phyloP scores from a whole-genome alignment of 2,113 vertebrate species.

The Heteronetta atricapilla region DNA sequence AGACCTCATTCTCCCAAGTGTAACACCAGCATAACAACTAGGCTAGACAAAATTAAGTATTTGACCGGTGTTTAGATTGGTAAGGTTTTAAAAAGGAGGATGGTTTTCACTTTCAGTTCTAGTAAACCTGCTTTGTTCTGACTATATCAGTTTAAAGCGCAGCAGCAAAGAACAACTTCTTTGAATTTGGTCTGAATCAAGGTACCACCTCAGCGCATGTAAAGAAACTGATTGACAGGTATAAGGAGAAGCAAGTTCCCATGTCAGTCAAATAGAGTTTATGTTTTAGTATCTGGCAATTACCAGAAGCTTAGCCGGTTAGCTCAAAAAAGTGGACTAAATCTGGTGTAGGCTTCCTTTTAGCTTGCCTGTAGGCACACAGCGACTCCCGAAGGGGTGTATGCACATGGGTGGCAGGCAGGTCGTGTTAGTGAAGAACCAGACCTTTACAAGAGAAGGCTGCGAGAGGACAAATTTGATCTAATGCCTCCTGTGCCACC shows the following conservation, averaged over 20 bases:
- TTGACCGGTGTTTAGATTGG: background rate
- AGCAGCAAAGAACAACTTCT: background rate
- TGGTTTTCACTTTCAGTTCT: slow-evolving; percentile 1
- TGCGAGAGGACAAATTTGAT: background rate
- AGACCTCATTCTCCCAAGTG: background rate
- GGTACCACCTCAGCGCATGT: background rate
- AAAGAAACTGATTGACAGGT: background rate
- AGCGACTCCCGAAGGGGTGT: background rate
- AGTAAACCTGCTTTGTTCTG: background rate
- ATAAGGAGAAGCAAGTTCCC: background rate
- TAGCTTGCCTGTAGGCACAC: background rate
- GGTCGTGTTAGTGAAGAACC: background rate
- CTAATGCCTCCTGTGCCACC: background rate
- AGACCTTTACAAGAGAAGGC: background rate
- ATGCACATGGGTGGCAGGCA: background rate
- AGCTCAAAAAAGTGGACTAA: background rate
- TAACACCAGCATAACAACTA: background rate
- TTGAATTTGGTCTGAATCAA: background rate
- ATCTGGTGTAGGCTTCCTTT: background rate
- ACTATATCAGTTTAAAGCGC: background rate
- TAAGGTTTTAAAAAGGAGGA: background rate
- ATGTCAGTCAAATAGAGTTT: background rate
- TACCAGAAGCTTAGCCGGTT: background rate
- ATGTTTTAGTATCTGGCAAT: background rate
- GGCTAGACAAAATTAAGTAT: background rate